Evolutionary conservation across 1,140 invertebrate species (phyloP), one percentile per base, ranked within the genome.

Genomic region (Drosophila guanche): DNA sequence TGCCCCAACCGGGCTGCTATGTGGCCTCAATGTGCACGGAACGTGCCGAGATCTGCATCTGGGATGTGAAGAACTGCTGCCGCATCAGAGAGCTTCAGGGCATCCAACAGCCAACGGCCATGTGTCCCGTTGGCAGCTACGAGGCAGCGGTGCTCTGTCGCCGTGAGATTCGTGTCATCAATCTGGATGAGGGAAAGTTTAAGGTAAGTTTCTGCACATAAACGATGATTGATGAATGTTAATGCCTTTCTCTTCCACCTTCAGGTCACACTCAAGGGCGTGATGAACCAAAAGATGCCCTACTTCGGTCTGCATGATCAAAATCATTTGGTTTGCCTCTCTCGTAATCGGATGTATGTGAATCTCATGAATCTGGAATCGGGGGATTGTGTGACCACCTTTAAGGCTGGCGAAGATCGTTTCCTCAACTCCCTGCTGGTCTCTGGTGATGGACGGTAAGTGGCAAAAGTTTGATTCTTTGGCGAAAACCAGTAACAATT

Each of bases 211-310:
- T 42, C 20, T 45, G n/a, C 41, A 5, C 2, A 2, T 53, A 10
- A 40, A 10, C 22, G n/a, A 12, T 25, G 16, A 20, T 10, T 7
- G 5, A 47, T 12, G 7, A 1, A 1, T 47, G 23, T 48, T 6
- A 48, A 20, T 20, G 16, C 16, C 16, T 20, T 20, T 12, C n/a
- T 4, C 16, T 10, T 7, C 0, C 0, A 6, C 10, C 22, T 22
- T 2, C 47, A 91, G 91, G 91, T 91, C 5, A 91, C 96, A 63
- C 90, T 97, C 7, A 96, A 97, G 86, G 95, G 96, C 37, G 96
- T 97, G 2, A 97, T 98, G 96, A 97, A 97, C 92, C 96, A 97
- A 86, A 97, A 97, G 92, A 97, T 97, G 96, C 96, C 97, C 37
- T 97, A 94, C 90, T 97, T 95, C 92, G 96, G 96, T 2, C 93